phyloP scores from a whole-genome alignment of 2,888 invertebrate species.

The Trichopria drosophilae region DNA sequence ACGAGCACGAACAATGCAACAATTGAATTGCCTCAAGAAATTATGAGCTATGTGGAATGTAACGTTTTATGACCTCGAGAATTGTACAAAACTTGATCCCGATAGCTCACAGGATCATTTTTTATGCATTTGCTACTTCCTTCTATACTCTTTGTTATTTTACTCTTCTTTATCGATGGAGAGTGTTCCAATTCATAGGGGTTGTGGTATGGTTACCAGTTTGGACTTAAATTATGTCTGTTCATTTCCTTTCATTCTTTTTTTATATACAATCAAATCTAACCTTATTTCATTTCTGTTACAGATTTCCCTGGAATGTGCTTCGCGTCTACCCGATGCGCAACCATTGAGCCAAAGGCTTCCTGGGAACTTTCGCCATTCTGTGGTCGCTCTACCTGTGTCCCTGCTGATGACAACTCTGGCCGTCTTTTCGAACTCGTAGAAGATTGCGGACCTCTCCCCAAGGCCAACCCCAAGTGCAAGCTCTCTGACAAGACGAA shows the following conservation, averaged over 20 bases:
- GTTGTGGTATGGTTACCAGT: constrained; percentile 18
- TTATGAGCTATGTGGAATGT: too few relatives aligned
- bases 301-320: constrained; percentile 88
- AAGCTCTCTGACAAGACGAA: constrained; percentile 86
- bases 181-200: too few relatives aligned
- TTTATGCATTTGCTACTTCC: too few relatives aligned
- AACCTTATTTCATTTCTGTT: constrained; percentile 35
- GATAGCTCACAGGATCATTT: too few relatives aligned
- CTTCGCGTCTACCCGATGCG: constrained; percentile 87
- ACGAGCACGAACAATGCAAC: constrained; percentile 34
- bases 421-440: constrained; percentile 80
- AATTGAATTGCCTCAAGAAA: constrained; percentile 40
- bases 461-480: constrained; percentile 84
- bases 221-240: too few relatives aligned
- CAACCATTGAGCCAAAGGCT: constrained; percentile 83
- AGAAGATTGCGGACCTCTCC: constrained; percentile 87
- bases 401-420: constrained; percentile 74
- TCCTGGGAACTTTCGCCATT: constrained; percentile 86
- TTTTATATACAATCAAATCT: neutral
- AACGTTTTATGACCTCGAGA: too few relatives aligned
- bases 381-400: constrained; percentile 89
- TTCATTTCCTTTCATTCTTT: neutral
- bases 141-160: too few relatives aligned
- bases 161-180: too few relatives aligned
- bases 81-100: too few relatives aligned